phyloP scores from a whole-genome alignment of 2,888 invertebrate genomes.

The Andricus quercusramuli region DNA sequence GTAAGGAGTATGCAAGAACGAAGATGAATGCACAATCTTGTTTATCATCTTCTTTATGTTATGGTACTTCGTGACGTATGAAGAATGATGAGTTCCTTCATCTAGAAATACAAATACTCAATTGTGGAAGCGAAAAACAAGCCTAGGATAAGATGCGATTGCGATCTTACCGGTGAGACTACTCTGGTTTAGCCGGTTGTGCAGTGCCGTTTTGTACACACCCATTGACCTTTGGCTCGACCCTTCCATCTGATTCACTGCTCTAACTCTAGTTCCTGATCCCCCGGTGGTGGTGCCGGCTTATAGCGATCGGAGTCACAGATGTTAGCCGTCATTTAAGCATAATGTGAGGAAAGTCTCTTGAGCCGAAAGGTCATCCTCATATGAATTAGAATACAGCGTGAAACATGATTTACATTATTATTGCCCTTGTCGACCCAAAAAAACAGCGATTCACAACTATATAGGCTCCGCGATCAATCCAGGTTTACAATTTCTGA shows the following conservation, averaged over 20 bases:
- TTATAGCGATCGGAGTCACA: constrained; percentile 62
- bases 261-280: constrained; percentile 62
- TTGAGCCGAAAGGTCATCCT: constrained; percentile 59
- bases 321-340: constrained; percentile 64
- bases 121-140: constrained; percentile 48
- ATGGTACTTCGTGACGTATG: neutral
- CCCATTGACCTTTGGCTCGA: constrained; percentile 70
- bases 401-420: constrained; percentile 61
- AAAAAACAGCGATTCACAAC: constrained; percentile 22
- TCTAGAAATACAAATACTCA: constrained; percentile 13
- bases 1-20: neutral
- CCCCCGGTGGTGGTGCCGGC: constrained; percentile 54
- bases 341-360: constrained; percentile 59
- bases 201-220: constrained; percentile 77
- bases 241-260: constrained; percentile 60
- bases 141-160: constrained; percentile 46
- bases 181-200: constrained; percentile 66
- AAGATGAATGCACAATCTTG: neutral
- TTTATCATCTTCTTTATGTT: neutral
- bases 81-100: neutral
- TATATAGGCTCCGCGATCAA: neutral
- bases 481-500: neutral
- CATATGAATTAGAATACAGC: constrained; percentile 58
- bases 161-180: constrained; percentile 56
- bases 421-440: constrained; percentile 76